A percentile compares a stretch with the other conserved stretches of the same genome.
Evolutionary conservation across 1,140 invertebrate genomes (phyloP).

Genomic region (Zaprionus capensis): DNA sequence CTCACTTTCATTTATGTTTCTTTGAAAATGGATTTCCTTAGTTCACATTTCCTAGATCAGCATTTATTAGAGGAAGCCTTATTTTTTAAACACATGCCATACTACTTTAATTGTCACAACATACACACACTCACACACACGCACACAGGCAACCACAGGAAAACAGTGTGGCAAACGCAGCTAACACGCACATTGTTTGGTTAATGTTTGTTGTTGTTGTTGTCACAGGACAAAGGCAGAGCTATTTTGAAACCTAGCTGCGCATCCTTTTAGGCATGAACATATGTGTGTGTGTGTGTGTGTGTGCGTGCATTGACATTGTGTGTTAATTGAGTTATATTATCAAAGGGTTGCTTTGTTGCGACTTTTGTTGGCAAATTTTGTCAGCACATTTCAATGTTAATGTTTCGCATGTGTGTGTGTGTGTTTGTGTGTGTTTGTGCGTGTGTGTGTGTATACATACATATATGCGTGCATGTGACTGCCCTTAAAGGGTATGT

Average conservation of each 20-base stretch:
- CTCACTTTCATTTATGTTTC: not conserved
- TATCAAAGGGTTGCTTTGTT: slow-evolving; percentile 31
- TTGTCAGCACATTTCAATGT: not conserved
- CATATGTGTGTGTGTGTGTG: not conserved
- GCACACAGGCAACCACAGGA: not conserved
- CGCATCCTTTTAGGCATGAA: not conserved
- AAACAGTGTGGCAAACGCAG: not conserved
- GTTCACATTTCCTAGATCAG: not conserved
- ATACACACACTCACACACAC: not conserved
- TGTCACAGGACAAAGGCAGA: slow-evolving; percentile 17
- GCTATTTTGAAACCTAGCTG: slow-evolving; percentile 1
- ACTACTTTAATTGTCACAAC: not conserved
- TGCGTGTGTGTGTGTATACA: not conserved
- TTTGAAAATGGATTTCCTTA: not conserved
- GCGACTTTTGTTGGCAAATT: slow-evolving; percentile 16
- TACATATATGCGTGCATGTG: not conserved
- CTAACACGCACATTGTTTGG: slow-evolving; percentile 8
- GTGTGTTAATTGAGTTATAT: slow-evolving; percentile 34
- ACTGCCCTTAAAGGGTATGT: slow-evolving; percentile 12
- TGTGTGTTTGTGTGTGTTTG: not conserved
- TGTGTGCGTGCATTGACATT: slow-evolving; percentile 9
- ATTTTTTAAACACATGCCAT: not conserved
- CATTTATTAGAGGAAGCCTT: slow-evolving; percentile 1
- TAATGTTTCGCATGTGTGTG: not conserved
- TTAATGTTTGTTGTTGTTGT: slow-evolving; percentile 19